These are phyloP conservation scores for Orussus abietinus DNA, from an alignment of 1,140 invertebrate species.

Conservation along the genomic window DNA sequence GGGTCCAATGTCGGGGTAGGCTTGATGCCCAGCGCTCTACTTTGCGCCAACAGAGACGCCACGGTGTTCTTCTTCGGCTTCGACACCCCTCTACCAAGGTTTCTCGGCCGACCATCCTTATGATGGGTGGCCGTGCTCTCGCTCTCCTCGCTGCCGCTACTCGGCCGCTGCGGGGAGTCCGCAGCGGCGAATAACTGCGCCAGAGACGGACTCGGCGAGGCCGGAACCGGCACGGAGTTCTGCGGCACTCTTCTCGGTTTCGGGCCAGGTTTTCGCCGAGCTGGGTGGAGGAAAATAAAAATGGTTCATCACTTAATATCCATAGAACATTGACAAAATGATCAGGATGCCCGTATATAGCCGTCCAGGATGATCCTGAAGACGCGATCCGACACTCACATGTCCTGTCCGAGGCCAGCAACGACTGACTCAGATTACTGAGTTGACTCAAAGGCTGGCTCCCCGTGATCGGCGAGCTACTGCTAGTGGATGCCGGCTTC, in stretches of 20 bases:
- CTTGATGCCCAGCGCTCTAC: constrained; percentile 70
- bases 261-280: constrained; percentile 68
- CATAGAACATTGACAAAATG: no score
- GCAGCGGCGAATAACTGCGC: constrained; percentile 57
- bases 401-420: constrained; percentile 52
- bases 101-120: constrained; percentile 73
- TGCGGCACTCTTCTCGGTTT: constrained; percentile 67
- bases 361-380: no score
- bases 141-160: constrained; percentile 65
- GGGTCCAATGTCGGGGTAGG: constrained; percentile 58
- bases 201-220: constrained; percentile 54
- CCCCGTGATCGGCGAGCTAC: constrained; percentile 39
- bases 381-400: constrained; percentile 56
- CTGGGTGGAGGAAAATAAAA: no score
- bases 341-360: no score
- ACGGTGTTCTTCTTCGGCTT: constrained; percentile 90
- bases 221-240: constrained; percentile 52
- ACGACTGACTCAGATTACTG: constrained; percentile 55
- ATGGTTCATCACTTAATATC: no score
- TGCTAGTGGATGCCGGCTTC: constrained; percentile 61
- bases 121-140: constrained; percentile 54
- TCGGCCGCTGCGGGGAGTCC: constrained; percentile 59
- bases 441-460: constrained; percentile 56
- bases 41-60: constrained; percentile 79
- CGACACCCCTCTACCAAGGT: constrained; percentile 77